Evolutionary conservation across 2,888 invertebrate species (phyloP), one percentile per base, ranked within the genome.

Genomic region (Euspilapteryx auroguttella): DNA sequence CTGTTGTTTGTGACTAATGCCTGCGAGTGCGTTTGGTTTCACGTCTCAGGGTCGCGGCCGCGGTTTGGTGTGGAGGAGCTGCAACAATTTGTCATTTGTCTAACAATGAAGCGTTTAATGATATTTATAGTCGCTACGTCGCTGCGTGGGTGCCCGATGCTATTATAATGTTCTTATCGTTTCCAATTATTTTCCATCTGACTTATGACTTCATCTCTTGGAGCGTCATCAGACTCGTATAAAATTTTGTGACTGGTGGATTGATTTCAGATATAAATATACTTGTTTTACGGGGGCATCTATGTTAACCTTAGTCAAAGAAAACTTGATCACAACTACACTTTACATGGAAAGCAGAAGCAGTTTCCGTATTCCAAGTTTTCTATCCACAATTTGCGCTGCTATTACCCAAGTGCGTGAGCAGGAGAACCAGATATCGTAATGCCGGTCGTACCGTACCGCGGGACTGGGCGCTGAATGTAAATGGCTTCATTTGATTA

Each of bases 401-500:
- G 58, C 58, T 56, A 65, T 69, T 66, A 66, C 42, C 49, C 43
- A 47, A 42, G 55, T 42, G 69, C 48, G 56, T 47, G 59, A 65
- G 48, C 24, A 59, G 49, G 66, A 61, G 37, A 41, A 40, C 37
- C 31, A 35, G 32, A 49, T 53, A 44, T 42, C 38, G 43, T 39
- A 40, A 44, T 39, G 39, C 53, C 42, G 44, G 44, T 58, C 52
- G 41, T 45, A 47, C 49, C 49, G 47, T 22, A 23, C 57, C n/a
- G n/a, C 17, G 8, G 17, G 17, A 17, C 17, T 17, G 46, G 49
- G 50, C 46, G 49, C 49, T 63, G 69, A 71, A 71, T 69, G 61
- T 58, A 66, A 71, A 73, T 68, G 56, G 59, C 65, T 69, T 66
- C 68, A 71, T 71, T 71, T 68, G 59, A 63, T 66, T 65, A 63